Percentiles rank a stretch among this genome's conserved stretches.
Evolutionary conservation across 2,113 vertebrate species (phyloP).

Genomic region (Elephas maximus): DNA sequence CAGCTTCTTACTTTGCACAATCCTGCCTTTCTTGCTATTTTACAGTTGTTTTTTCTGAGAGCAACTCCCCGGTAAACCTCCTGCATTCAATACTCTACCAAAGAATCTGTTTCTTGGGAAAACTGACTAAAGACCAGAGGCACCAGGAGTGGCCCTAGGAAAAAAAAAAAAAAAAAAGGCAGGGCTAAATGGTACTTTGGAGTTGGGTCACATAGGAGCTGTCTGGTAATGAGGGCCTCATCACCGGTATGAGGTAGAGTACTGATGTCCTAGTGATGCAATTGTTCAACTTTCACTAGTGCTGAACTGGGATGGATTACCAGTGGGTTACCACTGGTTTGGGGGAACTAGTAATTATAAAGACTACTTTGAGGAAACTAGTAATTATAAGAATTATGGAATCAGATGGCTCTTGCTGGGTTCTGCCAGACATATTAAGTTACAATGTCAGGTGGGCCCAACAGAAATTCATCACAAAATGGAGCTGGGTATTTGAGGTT

Average conservation of each 20-base stretch:
- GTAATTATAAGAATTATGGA: not conserved
- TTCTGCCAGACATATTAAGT: not conserved
- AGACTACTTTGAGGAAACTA: not conserved
- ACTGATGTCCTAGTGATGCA: accelerated
- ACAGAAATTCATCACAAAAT: not conserved
- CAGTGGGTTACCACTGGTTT: not conserved
- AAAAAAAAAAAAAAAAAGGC: not conserved
- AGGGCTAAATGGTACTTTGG: not conserved
- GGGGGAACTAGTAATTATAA: not conserved
- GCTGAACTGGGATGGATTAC: no score
- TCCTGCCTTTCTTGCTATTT: not conserved
- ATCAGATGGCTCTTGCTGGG: not conserved
- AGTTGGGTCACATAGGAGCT: not conserved
- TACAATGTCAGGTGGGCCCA: not conserved
- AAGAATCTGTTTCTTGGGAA: not conserved
- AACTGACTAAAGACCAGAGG: not conserved
- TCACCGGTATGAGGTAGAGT: no score
- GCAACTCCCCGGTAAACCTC: no score
- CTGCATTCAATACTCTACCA: not conserved
- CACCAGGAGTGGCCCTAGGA: not conserved
- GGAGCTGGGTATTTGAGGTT: not conserved
- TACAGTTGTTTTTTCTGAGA: not conserved
- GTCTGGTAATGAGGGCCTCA: not conserved
- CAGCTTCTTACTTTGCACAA: not conserved
- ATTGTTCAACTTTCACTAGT: not conserved